A percentile compares a stretch with the other conserved stretches of the same genome.
Evolutionary conservation across 2,888 invertebrate species (phyloP).

Genomic region (Drosophila ustulata): DNA sequence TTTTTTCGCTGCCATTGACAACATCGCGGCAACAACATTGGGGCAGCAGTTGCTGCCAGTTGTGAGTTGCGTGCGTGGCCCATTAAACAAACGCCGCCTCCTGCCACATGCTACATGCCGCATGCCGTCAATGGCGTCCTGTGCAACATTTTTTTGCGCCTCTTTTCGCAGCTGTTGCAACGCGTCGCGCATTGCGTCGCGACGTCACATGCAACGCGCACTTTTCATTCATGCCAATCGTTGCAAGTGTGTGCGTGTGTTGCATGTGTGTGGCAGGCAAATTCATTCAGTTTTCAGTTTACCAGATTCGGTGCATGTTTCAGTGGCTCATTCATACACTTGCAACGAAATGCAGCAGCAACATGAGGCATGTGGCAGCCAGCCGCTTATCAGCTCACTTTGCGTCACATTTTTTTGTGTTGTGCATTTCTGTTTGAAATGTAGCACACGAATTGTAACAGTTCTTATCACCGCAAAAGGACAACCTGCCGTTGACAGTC

Average conservation of each 20-base stretch:
- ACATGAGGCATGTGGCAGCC: slow-evolving; percentile 10
- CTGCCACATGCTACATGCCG: slow-evolving; percentile 33
- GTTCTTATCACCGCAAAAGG: slow-evolving; percentile 9
- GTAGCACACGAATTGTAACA: slow-evolving; percentile 25
- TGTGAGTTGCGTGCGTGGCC: slow-evolving; percentile 72
- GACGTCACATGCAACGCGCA: slow-evolving; percentile 69
- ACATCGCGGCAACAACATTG: slow-evolving; percentile 52
- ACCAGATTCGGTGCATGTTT: slow-evolving; percentile 56
- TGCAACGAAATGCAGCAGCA: slow-evolving; percentile 31
- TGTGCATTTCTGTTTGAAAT: slow-evolving; percentile 10
- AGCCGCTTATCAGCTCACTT: slow-evolving; percentile 58
- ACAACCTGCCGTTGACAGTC: neutral
- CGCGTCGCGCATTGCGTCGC: slow-evolving; percentile 44
- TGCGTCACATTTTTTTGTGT: slow-evolving; percentile 15
- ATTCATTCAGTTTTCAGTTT: slow-evolving; percentile 68
- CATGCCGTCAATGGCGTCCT: slow-evolving; percentile 53
- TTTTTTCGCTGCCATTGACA: slow-evolving; percentile 66
- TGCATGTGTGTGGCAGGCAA: slow-evolving; percentile 43
- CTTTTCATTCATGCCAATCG: slow-evolving; percentile 76
- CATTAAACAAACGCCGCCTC: slow-evolving; percentile 71
- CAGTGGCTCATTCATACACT: slow-evolving; percentile 69
- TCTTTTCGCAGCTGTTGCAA: slow-evolving; percentile 56
- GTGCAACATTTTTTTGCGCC: slow-evolving; percentile 28
- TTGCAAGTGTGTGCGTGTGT: slow-evolving; percentile 11
- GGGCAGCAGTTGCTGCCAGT: slow-evolving; percentile 5